Base-by-base conservation (phyloP, 2,797 vertebrate species). In the Ceryle rudis region DNA sequence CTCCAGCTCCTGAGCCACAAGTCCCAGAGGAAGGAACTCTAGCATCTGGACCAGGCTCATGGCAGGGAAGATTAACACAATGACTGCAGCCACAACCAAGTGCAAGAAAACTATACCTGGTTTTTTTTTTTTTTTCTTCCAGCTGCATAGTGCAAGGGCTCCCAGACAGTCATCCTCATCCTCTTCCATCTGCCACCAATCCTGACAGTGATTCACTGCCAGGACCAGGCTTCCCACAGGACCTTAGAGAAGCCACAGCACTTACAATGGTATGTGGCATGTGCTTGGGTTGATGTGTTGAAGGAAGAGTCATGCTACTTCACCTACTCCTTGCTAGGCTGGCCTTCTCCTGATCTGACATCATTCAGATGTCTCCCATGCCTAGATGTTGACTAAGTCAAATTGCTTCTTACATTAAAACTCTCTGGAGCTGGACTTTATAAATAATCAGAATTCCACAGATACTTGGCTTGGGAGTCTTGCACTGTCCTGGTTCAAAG, bases 21-120 rank as follows among this genome's bases (percentile, higher is more conserved):
- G 47, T 17, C 44, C 31, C n/a, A 58, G 28, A 35, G 39, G 29
- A 81, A 72, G 29, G 25, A 92, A 44, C 21, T 8, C n/a, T 14
- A 21, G 28, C 0, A 2, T 82, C 57, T 92, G 83, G 54, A 83
- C 0, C 0, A 25, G 57, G 35, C 10, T 71, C 3, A 1, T 3
- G 2, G 1, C 22, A 6, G 26, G 8, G 5, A 62, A 70, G 13
- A 8, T 6, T 79, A 37, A 18, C 35, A 70, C 47, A 69, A 28
- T 37, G 33, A 65, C 41, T 58, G 26, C 51, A 77, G 23, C 16
- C 33, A 57, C 74, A 78, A 19, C 15, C 41, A 29, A 93, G 46
- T 28, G 55, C 57, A 86, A 69, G 42, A 87, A 81, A 92, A 51
- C 31, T 74, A 16, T 8, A 17, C 54, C 37, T 58, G 74, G 49